Evolutionary conservation across 2,113 vertebrate genomes (phyloP), one percentile per base, ranked within the genome.

Genomic region (human (Homo sapiens)): DNA sequence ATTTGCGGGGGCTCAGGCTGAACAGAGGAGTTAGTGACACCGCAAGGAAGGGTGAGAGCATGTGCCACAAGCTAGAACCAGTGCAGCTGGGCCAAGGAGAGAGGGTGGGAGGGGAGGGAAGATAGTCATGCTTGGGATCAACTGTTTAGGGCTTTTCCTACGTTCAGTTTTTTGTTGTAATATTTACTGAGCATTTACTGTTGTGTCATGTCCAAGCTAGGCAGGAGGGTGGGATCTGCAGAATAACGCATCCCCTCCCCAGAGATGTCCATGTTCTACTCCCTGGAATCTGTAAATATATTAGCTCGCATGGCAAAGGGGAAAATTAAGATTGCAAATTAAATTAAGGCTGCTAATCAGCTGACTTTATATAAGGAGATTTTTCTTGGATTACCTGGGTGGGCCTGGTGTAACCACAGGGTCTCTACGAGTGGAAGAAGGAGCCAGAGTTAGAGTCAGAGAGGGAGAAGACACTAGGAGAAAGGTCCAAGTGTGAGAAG

Each of bases 81-180:
- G 18, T 68, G 5, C 7, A 2, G 3, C 50, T 0, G 2, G 22
- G 38, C 8, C 2, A 3, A 52, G 61, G n/a, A 50, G 52, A 45
- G 40, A 38, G 20, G 45, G 8, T 18, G 8, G 43, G 2, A 25
- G 43, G 30, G 45, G 25, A 32, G 22, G 13, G 6, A 86, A 13
- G 66, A 2, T 6, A 9, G 35, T 1, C 0, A 0, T 38, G n/a
- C 43, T 35, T 17, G 20, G 12, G 43, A 57, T 2, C 6, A 35
- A 50, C 5, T 25, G 11, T 18, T 35, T 8, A 18, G n/a, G 20
- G 38, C 16, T 72, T 55, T 48, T 16, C 22, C 1, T 3, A 8
- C 1, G 2, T 0, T 17, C 50, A n/a, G 12, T 8, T 3, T 14
- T 73, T 40, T 2, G 4, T 38, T 9, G 13, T 4, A 57, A 22